Evolutionary conservation across 2,797 vertebrate genomes (phyloP).

Genomic region (Pseudopleuronectes americanus): DNA sequence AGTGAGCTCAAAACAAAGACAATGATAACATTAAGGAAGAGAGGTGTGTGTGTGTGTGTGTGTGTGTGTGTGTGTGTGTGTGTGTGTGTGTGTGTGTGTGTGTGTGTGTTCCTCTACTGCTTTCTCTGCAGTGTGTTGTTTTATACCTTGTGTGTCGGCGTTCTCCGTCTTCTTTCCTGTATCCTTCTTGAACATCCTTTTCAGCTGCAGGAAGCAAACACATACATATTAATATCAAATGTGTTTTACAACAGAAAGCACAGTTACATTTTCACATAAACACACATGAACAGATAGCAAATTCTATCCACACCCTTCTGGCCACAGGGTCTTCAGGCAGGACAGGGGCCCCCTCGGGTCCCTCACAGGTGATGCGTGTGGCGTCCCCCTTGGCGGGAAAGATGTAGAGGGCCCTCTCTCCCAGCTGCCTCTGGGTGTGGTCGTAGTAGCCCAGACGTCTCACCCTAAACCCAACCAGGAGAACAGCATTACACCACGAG

Average conservation of each 20-base stretch:
- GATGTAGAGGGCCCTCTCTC: constrained; percentile 94
- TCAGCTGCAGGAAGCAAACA: constrained; percentile 81
- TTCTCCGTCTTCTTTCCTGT: constrained; percentile 89
- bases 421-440: constrained; percentile 96
- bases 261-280: not conserved
- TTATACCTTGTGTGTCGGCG: constrained; percentile 80
- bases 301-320: constrained; percentile 86
- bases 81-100: constrained; percentile 1
- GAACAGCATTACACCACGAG: not conserved
- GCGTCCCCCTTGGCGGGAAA: constrained; percentile 95
- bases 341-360: constrained; percentile 90
- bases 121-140: constrained; percentile 74
- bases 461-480: constrained; percentile 81
- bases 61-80: not conserved
- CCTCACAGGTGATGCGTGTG: constrained; percentile 94
- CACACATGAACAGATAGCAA: not conserved
- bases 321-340: constrained; percentile 92
- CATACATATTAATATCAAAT: not conserved
- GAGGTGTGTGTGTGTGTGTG: too few relatives aligned
- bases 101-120: constrained; percentile 31
- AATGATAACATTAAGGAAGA: not conserved
- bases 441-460: constrained; percentile 95
- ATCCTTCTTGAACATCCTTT: constrained; percentile 93
- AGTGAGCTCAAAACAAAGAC: constrained; percentile 3
- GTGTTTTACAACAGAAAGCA: not conserved